Percentiles rank a stretch among this genome's conserved stretches.
These are phyloP conservation scores for Phasia obesa DNA, from an alignment of 2,888 invertebrate species.

Conservation along the genomic window DNA sequence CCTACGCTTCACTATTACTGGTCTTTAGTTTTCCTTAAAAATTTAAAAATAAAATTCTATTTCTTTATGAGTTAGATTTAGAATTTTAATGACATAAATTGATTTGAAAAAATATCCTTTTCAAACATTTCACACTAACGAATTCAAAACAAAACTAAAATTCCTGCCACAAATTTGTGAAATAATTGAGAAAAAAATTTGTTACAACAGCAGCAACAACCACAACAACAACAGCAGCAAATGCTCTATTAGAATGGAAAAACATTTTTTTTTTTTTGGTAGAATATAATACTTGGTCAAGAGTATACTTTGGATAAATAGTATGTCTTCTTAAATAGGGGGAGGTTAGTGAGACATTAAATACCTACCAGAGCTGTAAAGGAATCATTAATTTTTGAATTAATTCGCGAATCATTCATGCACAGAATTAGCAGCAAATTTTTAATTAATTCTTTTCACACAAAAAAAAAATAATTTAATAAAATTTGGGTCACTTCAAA, in stretches of 20 bases:
- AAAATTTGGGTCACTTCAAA: too few relatives aligned
- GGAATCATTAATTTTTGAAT: too few relatives aligned
- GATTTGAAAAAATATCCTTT: background rate
- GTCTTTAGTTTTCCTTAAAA: too few relatives aligned
- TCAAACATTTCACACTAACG: background rate
- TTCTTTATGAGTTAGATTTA: too few relatives aligned
- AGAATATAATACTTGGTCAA: constrained; percentile 51
- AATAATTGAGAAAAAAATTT: constrained; percentile 52
- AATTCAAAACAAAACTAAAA: constrained; percentile 38
- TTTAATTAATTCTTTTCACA: too few relatives aligned
- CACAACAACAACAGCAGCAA: background rate
- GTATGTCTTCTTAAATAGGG: constrained; percentile 18
- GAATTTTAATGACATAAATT: too few relatives aligned
- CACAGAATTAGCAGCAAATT: too few relatives aligned
- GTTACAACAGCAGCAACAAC: background rate
- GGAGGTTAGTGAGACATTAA: background rate
- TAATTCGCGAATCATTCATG: too few relatives aligned
- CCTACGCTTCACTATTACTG: too few relatives aligned
- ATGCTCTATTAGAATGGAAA: background rate
- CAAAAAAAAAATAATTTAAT: too few relatives aligned
- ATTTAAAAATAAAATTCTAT: too few relatives aligned
- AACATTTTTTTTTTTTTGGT: constrained; percentile 19
- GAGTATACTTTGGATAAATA: constrained; percentile 52
- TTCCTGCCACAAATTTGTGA: constrained; percentile 48
- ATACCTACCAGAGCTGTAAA: too few relatives aligned